Conservation (phyloP, 2,797 vertebrate genomes). For the Poeciliopsis presidionis region DNA sequence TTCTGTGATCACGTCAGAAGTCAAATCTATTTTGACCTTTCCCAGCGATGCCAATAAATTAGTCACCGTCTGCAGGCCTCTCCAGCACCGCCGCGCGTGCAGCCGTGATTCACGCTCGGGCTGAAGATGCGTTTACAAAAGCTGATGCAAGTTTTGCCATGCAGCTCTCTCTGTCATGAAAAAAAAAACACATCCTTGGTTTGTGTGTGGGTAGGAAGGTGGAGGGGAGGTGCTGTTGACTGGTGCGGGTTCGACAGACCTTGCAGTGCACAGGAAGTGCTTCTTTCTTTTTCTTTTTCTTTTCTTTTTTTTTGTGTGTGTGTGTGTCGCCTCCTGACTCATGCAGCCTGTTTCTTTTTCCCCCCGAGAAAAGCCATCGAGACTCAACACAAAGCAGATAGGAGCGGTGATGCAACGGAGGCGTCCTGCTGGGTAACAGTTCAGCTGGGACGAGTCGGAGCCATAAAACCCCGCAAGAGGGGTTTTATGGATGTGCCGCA, state of each 20-base stretch:
- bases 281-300: background rate
- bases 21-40: background rate
- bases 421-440: conserved; percentile 36
- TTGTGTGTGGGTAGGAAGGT: background rate
- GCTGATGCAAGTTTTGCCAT: background rate
- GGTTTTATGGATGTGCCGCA: background rate
- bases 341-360: conserved; percentile 7
- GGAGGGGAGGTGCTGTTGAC: background rate
- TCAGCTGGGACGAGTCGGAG: conserved; percentile 38
- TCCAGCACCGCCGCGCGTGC: background rate
- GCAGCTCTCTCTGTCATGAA: background rate
- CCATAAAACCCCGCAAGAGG: conserved; percentile 24
- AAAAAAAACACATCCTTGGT: background rate
- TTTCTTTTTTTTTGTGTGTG: no score
- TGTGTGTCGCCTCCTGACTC: conserved; percentile 13
- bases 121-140: background rate
- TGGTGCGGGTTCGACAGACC: conserved; percentile 18
- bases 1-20: background rate
- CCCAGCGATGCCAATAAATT: background rate
- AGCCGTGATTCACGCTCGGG: background rate
- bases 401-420: conserved; percentile 49
- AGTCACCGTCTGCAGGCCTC: background rate
- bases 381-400: conserved; percentile 19
- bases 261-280: conserved; percentile 33
- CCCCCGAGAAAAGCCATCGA: conserved; percentile 10